phyloP scores from a whole-genome alignment of 2,888 invertebrate species.

The Didymodactylos carnosus region DNA sequence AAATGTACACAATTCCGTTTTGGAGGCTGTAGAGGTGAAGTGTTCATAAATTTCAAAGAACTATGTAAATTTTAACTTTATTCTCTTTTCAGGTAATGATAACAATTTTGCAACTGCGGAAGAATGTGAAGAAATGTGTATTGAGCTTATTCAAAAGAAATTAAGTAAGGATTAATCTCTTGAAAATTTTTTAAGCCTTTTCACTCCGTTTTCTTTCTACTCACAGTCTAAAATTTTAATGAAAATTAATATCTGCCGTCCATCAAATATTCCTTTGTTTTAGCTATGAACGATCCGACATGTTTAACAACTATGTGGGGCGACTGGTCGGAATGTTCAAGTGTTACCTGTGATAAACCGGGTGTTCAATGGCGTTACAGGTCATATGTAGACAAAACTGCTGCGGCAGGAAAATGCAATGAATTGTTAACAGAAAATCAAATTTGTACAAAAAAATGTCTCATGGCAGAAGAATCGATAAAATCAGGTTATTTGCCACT shows the following conservation, averaged over 20 bases:
- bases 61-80: slow-evolving; percentile 40
- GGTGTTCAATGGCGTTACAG: background rate
- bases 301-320: slow-evolving; percentile 28
- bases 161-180: background rate
- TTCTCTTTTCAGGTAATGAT: slow-evolving; percentile 66
- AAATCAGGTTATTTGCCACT: no score
- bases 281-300: background rate
- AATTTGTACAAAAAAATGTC: background rate
- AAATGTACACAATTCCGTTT: slow-evolving; percentile 62
- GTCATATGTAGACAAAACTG: background rate
- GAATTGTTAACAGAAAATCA: background rate
- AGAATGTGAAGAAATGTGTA: slow-evolving; percentile 33
- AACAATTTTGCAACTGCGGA: slow-evolving; percentile 54
- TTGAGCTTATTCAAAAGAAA: slow-evolving; percentile 9
- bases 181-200: background rate
- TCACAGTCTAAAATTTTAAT: no score
- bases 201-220: no score
- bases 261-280: background rate
- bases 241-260: no score
- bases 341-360: slow-evolving; percentile 26
- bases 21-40: slow-evolving; percentile 48
- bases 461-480: no score
- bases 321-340: slow-evolving; percentile 25
- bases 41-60: background rate
- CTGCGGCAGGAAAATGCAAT: background rate